Percentiles rank a stretch among this genome's conserved stretches.
phyloP scores from a whole-genome alignment of 2,888 invertebrate species.

The Tenthredo mesomela region DNA sequence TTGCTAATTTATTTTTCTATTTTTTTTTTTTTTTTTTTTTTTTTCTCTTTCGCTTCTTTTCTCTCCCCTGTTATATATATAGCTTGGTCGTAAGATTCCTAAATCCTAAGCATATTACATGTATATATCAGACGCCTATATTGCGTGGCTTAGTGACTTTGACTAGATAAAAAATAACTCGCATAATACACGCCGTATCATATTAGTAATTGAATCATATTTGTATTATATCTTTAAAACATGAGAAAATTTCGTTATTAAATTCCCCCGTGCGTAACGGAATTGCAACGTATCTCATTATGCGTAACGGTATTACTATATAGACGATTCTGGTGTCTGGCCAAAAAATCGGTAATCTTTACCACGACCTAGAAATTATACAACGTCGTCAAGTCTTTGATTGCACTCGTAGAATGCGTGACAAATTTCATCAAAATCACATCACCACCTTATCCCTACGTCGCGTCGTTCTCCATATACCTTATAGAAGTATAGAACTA shows the following conservation, averaged over 20 bases:
- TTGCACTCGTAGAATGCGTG: conserved; percentile 22
- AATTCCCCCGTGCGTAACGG: neutral
- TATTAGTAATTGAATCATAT: too few relatives aligned
- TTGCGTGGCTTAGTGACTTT: neutral
- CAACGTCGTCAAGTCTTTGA: neutral
- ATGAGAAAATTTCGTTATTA: neutral
- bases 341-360: conserved; percentile 27
- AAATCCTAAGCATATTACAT: neutral
- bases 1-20: neutral
- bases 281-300: neutral
- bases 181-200: neutral
- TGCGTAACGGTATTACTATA: conserved; percentile 9
- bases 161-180: neutral
- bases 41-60: neutral
- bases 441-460: neutral
- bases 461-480: neutral
- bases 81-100: neutral
- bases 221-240: neutral
- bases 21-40: neutral
- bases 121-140: neutral
- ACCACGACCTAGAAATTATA: conserved; percentile 36
- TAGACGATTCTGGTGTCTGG: conserved; percentile 11
- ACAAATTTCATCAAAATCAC: conserved; percentile 22
- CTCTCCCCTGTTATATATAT: neutral
- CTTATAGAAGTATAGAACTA: neutral